Evolutionary conservation across 1,140 invertebrate species (phyloP).

Genomic region (Spodoptera frugiperda): DNA sequence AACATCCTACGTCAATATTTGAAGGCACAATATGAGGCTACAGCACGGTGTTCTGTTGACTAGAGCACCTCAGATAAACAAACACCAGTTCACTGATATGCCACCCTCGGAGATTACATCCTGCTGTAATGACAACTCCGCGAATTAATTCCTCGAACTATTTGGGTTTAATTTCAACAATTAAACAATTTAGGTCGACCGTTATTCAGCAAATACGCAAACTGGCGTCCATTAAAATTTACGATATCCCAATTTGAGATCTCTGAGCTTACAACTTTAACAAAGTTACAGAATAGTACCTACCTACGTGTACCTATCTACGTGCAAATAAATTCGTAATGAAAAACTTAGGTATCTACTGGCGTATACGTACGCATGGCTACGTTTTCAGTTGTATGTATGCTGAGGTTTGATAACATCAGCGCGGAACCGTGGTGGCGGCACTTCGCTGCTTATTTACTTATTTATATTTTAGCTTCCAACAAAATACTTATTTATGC

Average conservation of each 20-base stretch:
- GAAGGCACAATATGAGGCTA: constrained; percentile 62
- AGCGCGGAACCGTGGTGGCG: neutral
- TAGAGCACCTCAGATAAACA: constrained; percentile 44
- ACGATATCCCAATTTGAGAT: constrained; percentile 50
- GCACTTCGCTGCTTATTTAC: constrained; percentile 26
- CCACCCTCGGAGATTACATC: constrained; percentile 38
- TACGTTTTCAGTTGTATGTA: neutral
- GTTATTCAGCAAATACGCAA: constrained; percentile 53
- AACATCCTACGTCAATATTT: constrained; percentile 79
- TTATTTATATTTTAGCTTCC: neutral
- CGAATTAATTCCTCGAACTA: constrained; percentile 42
- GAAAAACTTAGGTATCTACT: constrained; percentile 28
- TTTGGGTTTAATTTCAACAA: constrained; percentile 50
- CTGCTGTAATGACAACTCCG: constrained; percentile 20
- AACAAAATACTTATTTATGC: constrained; percentile 1
- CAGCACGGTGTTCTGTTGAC: constrained; percentile 61
- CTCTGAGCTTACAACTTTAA: constrained; percentile 36
- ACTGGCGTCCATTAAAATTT: constrained; percentile 49
- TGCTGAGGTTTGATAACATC: constrained; percentile 14
- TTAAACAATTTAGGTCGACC: constrained; percentile 55
- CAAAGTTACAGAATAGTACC: constrained; percentile 8
- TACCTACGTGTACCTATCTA: too few relatives aligned
- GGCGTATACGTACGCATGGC: neutral
- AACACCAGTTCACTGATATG: constrained; percentile 39
- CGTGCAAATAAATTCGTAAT: constrained; percentile 35